Conservation (phyloP, 2,797 vertebrate species). For the Rhynchonycteris naso region DNA sequence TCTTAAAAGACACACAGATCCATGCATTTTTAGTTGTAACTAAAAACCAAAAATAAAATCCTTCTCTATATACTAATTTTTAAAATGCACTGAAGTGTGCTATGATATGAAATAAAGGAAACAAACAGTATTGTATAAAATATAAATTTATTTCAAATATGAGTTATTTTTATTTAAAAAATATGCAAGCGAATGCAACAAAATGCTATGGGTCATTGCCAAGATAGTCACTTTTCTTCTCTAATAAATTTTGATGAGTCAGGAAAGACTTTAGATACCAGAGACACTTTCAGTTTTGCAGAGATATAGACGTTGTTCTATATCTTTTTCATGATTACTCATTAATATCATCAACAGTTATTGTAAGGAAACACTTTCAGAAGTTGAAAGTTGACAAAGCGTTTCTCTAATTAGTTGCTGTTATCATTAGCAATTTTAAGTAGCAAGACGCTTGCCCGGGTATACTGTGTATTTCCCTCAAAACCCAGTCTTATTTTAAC, state of each 20-base stretch:
- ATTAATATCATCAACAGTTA: constrained; percentile 8
- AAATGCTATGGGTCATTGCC: neutral
- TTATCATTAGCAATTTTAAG: constrained; percentile 24
- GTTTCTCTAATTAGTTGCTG: neutral
- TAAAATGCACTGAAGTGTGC: neutral
- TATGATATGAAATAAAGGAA: neutral
- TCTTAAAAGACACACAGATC: neutral
- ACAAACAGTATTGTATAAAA: neutral
- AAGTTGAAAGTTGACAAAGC: constrained; percentile 20
- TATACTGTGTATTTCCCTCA: neutral
- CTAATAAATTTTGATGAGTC: constrained; percentile 35
- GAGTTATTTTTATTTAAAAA: constrained; percentile 32
- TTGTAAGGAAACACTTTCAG: constrained; percentile 15
- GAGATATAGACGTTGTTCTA: neutral
- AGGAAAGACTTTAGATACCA: constrained; percentile 39
- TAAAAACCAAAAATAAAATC: constrained; percentile 39
- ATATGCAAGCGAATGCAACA: neutral
- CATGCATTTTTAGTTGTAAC: neutral
- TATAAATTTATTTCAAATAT: constrained; percentile 31
- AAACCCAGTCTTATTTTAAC: neutral
- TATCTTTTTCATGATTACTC: neutral
- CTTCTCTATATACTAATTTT: neutral
- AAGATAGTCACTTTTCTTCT: neutral
- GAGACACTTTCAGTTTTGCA: constrained; percentile 11
- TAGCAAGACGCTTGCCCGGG: neutral